Conservation (phyloP, 2,888 invertebrate genomes). For the Callyntrura sp. region DNA sequence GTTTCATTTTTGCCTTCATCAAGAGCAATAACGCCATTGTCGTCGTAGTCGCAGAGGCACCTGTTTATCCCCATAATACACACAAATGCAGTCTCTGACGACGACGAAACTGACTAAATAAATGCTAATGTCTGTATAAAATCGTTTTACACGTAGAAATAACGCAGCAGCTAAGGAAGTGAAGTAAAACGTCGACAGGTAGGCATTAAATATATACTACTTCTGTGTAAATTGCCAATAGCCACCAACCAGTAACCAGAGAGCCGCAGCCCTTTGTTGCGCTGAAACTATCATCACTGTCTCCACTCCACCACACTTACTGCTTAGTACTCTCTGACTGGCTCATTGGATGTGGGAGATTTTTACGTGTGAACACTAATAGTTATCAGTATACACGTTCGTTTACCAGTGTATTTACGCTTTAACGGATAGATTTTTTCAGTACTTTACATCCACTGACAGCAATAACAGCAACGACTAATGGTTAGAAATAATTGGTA, state of each 20-base stretch:
- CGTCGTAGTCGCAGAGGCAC: too few relatives aligned
- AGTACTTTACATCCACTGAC: background rate
- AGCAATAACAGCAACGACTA: background rate
- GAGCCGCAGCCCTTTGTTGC: background rate
- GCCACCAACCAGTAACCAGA: too few relatives aligned
- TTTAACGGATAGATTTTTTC: constrained; percentile 12
- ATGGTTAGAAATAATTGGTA: constrained; percentile 50
- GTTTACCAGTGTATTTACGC: constrained; percentile 28
- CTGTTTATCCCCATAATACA: too few relatives aligned
- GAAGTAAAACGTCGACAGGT: too few relatives aligned
- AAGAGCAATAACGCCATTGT: background rate
- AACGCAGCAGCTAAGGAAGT: too few relatives aligned
- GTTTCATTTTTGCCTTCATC: constrained; percentile 2
- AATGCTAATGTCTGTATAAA: background rate
- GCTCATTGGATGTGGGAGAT: constrained; percentile 31
- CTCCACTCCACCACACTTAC: too few relatives aligned
- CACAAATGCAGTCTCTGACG: background rate
- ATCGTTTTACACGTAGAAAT: background rate
- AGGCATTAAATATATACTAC: too few relatives aligned
- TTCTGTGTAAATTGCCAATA: too few relatives aligned
- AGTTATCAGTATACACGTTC: background rate
- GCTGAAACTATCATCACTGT: background rate
- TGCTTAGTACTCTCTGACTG: constrained; percentile 6
- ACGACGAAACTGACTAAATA: background rate
- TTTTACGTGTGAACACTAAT: constrained; percentile 39